Evolutionary conservation across 2,888 invertebrate genomes (phyloP).

Genomic region (Acleris emargana): DNA sequence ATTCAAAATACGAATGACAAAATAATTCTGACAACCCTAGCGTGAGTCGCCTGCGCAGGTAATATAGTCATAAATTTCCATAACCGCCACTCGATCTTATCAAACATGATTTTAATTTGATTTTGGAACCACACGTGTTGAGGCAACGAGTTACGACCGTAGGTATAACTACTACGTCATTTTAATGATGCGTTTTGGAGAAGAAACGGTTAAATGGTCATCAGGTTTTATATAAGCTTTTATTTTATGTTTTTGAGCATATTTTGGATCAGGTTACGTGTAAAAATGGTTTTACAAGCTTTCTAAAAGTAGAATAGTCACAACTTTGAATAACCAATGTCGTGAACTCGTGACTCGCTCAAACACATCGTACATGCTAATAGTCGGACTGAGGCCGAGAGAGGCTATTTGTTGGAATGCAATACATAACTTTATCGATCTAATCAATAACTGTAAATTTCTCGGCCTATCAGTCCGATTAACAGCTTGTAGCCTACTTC

Average conservation of each 20-base stretch:
- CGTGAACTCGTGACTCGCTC: too few species aligned
- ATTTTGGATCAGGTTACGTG: conserved; percentile 8
- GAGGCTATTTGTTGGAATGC: too few species aligned
- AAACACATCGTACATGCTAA: too few species aligned
- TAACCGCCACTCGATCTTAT: conserved; percentile 84
- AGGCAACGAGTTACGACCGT: conserved; percentile 74
- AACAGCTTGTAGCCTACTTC: too few species aligned
- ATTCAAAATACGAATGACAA: too few species aligned
- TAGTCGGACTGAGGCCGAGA: too few species aligned
- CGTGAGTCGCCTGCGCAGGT: conserved; percentile 79
- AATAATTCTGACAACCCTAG: too few species aligned
- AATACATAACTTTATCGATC: too few species aligned
- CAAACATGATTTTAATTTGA: conserved; percentile 84
- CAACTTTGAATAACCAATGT: too few species aligned
- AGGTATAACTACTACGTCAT: conserved; percentile 52
- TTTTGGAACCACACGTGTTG: conserved; percentile 82
- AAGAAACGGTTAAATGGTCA: conserved; percentile 4
- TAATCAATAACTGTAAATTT: too few species aligned
- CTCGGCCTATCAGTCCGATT: too few species aligned
- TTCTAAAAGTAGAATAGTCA: too few species aligned
- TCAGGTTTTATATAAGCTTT: not conserved
- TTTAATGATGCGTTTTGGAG: conserved; percentile 26
- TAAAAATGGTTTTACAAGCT: not conserved
- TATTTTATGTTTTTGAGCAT: conserved; percentile 3
- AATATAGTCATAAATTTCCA: conserved; percentile 84